phyloP scores from a whole-genome alignment of 2,888 invertebrate species.

The Spatulosminthurus flaviceps region DNA sequence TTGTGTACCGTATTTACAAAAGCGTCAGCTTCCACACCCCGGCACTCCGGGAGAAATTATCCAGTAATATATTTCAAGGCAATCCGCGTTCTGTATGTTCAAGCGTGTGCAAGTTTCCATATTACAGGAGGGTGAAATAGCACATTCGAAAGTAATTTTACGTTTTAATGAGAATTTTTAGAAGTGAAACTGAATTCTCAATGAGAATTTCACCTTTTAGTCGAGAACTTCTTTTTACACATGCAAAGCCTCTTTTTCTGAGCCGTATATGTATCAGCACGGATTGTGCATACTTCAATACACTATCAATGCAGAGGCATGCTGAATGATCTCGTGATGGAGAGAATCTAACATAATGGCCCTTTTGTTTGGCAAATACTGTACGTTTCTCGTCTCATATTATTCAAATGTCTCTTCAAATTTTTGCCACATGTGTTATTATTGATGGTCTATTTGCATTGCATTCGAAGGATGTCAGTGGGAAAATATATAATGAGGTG shows the following conservation, averaged over 20 bases:
- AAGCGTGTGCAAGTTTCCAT: no score
- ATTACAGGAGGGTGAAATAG: no score
- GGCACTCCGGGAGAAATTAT: no score
- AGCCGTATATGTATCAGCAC: no score
- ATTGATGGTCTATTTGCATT: not conserved
- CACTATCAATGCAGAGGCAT: not conserved
- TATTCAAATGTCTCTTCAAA: constrained; percentile 1
- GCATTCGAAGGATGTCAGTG: not conserved
- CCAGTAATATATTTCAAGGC: no score
- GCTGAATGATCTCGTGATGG: not conserved
- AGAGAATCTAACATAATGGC: no score
- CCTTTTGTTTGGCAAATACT: no score
- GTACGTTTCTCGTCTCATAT: no score
- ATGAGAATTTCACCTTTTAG: not conserved
- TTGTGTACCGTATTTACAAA: no score
- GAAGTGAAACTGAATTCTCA: constrained; percentile 5
- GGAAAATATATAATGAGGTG: not conserved
- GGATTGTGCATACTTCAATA: not conserved
- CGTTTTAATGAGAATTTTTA: constrained; percentile 5
- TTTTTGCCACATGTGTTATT: not conserved
- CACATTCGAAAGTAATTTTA: not conserved
- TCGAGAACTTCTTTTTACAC: not conserved
- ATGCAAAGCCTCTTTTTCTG: no score
- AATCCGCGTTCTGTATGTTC: no score
- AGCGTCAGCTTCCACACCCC: no score